phyloP scores from a whole-genome alignment of 2,888 invertebrate species.

The Caprella mutica region DNA sequence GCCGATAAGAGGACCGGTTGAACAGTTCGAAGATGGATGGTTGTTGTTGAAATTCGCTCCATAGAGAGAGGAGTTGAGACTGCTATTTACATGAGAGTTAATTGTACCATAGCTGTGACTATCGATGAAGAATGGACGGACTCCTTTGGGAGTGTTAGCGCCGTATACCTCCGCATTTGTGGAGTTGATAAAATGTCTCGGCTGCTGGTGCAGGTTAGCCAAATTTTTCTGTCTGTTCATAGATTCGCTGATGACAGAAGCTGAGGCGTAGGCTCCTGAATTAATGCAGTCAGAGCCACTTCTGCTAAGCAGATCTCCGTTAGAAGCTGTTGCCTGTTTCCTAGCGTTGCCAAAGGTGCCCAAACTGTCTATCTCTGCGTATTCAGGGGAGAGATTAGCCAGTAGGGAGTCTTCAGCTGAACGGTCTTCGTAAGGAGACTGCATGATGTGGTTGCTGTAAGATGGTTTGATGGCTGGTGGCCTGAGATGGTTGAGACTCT shows the following conservation, averaged over 20 bases:
- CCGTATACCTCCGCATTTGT: not conserved
- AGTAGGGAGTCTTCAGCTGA: conserved; percentile 12
- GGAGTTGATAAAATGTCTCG: not conserved
- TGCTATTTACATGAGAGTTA: conserved; percentile 14
- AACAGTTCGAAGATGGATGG: conserved; percentile 16
- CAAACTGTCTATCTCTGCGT: conserved; percentile 32
- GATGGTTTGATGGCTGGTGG: not conserved
- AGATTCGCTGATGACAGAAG: conserved; percentile 25
- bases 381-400: conserved; percentile 29
- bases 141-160: not conserved
- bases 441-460: conserved; percentile 5
- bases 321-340: conserved; percentile 16
- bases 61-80: conserved; percentile 28
- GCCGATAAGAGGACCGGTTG: not conserved
- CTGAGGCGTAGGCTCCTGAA: conserved; percentile 28
- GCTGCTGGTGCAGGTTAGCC: not conserved
- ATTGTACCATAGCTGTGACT: not conserved
- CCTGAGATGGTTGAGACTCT: not conserved
- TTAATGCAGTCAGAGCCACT: too few species aligned
- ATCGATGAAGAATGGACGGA: too few species aligned
- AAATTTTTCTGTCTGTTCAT: too few species aligned
- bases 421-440: not conserved
- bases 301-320: conserved; percentile 3
- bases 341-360: conserved; percentile 27
- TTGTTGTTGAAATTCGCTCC: conserved; percentile 23